Base-by-base conservation (phyloP, 2,888 invertebrate species). In the Trichogramma evanescens region DNA sequence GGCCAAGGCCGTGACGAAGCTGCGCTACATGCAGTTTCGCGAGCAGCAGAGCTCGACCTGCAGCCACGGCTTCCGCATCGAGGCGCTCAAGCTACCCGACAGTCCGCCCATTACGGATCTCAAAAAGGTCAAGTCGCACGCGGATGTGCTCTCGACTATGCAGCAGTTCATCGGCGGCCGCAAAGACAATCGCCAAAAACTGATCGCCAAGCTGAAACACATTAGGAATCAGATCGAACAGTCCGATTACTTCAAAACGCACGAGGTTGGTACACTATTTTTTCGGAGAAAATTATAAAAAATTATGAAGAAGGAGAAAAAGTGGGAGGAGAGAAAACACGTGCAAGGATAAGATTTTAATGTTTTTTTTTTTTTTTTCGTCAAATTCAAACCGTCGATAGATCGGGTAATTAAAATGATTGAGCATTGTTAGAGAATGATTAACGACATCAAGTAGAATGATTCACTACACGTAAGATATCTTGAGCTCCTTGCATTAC, bases 21-120 rank as follows among this genome's bases (percentile, higher is more conserved):
- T 97, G 68, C 86, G 96, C 46, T 98, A 98, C 80, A 97, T 97
- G 97, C 88, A 93, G 74, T 95, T 95, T 80, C 84, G 97, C 59
- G 97, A 98, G 79, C 84, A 91, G 67, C 90, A 93, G 75, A 95
- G 95, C 63, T 95, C 95, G 4, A 92, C 95, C 0, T 91, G 94
- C 65, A 86, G 89, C 62, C 89, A 94, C 71, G 97, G 97, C 4
- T 98, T 98, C 78, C 83, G 98, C 68, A 93, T 98, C 70, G 98
- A 98, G 80, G 98, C 95, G 3, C 88, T 97, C 76, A 93, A 95
- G 78, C 83, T 92, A 70, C 86, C 90, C 9, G 90, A 93, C 38
- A 84, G 88, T 64, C 85, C 88, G 0, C 93, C 93, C 0, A 86
- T 91, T 38, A 93, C 90, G 54, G 93, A 95, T 76, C 81, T 96